Percentiles rank a stretch among this genome's conserved stretches.
Evolutionary conservation across 2,113 vertebrate genomes (phyloP).

Genomic region (Athene cunicularia): DNA sequence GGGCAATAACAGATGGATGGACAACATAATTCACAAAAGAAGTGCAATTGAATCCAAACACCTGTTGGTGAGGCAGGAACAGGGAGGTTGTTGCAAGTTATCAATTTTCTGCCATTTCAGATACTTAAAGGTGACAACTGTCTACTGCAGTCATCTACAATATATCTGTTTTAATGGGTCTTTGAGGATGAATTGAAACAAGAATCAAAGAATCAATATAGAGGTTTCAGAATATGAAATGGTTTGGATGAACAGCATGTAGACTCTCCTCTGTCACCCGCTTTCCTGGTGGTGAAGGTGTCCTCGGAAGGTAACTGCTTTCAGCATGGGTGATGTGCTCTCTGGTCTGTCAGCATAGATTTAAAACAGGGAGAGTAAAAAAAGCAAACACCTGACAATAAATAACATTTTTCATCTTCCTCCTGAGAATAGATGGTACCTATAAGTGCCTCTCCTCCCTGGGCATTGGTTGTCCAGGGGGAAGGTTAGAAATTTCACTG

Average conservation of each 20-base stretch:
- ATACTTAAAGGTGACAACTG: conserved; percentile 47
- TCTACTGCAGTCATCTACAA: neutral
- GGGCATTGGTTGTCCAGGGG: neutral
- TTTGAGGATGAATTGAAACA: neutral
- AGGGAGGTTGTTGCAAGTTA: conserved; percentile 13
- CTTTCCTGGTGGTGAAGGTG: neutral
- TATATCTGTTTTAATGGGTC: neutral
- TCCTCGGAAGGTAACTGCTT: neutral
- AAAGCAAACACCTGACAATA: neutral
- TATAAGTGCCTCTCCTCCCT: neutral
- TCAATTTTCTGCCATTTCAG: conserved; percentile 52
- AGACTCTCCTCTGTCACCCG: neutral
- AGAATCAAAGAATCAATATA: neutral
- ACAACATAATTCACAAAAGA: conserved; percentile 50
- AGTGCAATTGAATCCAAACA: conserved; percentile 16
- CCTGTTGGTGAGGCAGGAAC: conserved; percentile 54
- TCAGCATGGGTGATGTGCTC: neutral
- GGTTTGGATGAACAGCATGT: neutral
- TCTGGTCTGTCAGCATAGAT: neutral
- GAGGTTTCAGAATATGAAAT: neutral
- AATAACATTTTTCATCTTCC: conserved; percentile 8
- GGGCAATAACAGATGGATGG: conserved; percentile 27
- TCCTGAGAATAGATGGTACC: neutral
- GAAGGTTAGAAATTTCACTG: neutral
- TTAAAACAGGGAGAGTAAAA: neutral